These are phyloP conservation scores for Mesoclemmys tuberculata DNA, from an alignment of 2,113 vertebrate genomes.

Conservation along the genomic window DNA sequence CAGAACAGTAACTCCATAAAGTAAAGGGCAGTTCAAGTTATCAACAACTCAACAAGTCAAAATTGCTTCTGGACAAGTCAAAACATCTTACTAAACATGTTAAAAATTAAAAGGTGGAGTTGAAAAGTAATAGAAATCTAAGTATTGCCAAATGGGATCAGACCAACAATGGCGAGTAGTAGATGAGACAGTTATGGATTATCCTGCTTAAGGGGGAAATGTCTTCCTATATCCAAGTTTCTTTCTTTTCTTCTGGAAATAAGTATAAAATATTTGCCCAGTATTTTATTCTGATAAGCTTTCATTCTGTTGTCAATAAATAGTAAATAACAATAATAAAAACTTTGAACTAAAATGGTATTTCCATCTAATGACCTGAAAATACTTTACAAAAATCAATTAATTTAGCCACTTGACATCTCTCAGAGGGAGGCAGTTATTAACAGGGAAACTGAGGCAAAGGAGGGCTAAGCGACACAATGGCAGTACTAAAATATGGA, in stretches of 20 bases:
- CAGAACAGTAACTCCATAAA: neutral
- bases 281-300: conserved; percentile 6
- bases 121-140: conserved; percentile 48
- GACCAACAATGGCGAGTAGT: conserved; percentile 39
- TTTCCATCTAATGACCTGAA: conserved; percentile 4
- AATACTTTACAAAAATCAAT: conserved; percentile 36
- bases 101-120: conserved; percentile 52
- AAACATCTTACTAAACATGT: conserved; percentile 36
- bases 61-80: conserved; percentile 54
- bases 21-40: conserved; percentile 43
- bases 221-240: conserved; percentile 29
- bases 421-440: conserved; percentile 21
- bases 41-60: conserved; percentile 65
- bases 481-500: neutral
- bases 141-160: conserved; percentile 40
- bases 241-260: conserved; percentile 20
- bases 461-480: neutral
- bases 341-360: conserved; percentile 24
- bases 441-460: conserved; percentile 3
- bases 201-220: conserved; percentile 40
- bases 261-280: conserved; percentile 14
- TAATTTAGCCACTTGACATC: conserved; percentile 9
- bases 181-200: conserved; percentile 63
- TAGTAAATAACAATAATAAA: neutral
- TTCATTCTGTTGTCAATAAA: conserved; percentile 17